A percentile compares a stretch with the other conserved stretches of the same genome.
Evolutionary conservation across 2,797 vertebrate species (phyloP).

Genomic region (Myiotriccus ornatus): DNA sequence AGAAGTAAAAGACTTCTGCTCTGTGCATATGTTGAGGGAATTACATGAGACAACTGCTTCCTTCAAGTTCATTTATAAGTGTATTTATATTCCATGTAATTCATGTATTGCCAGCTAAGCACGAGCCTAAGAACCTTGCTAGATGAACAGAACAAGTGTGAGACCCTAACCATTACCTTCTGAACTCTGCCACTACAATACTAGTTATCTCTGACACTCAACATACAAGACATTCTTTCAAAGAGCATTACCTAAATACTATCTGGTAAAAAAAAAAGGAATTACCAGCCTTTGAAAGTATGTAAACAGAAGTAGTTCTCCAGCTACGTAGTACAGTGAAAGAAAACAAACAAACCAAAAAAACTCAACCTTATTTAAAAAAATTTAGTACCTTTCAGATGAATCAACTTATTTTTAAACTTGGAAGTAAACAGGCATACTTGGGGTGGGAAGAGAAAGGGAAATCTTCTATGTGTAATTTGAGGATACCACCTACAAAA

Average conservation of each 20-base stretch:
- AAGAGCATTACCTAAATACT: neutral
- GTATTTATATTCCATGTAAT: neutral
- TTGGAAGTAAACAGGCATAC: neutral
- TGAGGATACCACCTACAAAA: conserved; percentile 39
- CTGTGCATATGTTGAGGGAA: neutral
- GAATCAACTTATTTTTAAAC: neutral
- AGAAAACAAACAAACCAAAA: neutral
- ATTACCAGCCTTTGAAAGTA: neutral
- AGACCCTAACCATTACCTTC: neutral
- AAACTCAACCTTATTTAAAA: neutral
- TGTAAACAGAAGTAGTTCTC: neutral
- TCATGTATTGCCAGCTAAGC: neutral
- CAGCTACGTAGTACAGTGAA: neutral
- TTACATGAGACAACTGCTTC: neutral
- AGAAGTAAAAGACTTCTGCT: neutral
- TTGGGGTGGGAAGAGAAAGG: neutral
- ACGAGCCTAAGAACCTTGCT: neutral
- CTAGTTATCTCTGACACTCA: neutral
- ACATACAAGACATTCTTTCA: neutral
- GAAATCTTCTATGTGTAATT: neutral
- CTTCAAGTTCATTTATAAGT: neutral
- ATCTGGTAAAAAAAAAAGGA: neutral
- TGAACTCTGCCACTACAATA: neutral
- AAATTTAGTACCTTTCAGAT: neutral
- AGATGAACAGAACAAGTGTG: neutral